These are phyloP conservation scores for Aurelia coerulea DNA, from an alignment of 30 jellyfish, hydroid and myxozoan genomes.

Conservation along the genomic window DNA sequence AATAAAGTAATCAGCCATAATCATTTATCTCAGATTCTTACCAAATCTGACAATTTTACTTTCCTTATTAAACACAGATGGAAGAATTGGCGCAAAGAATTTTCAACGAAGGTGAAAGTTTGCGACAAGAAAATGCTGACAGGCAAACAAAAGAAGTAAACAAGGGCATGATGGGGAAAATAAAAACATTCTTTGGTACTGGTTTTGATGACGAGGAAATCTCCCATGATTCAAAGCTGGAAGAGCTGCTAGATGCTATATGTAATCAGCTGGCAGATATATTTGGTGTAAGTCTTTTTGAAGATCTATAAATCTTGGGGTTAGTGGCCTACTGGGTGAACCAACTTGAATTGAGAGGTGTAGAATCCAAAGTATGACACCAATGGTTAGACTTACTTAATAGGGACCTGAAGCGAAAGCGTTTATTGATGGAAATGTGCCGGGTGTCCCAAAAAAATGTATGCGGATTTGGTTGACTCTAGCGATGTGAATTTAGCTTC, in stretches of 20 bases:
- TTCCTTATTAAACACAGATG: slow-evolving; percentile 15
- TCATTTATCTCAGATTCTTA: not conserved
- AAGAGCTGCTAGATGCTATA: slow-evolving; percentile 22
- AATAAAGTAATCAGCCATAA: too few species aligned
- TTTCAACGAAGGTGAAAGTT: slow-evolving; percentile 16
- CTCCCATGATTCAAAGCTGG: slow-evolving; percentile 47
- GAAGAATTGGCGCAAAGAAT: slow-evolving; percentile 41
- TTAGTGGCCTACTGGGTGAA: too few species aligned
- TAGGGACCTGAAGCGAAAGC: too few species aligned
- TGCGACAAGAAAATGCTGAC: slow-evolving; percentile 7
- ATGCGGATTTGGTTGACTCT: too few species aligned
- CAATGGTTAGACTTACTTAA: too few species aligned
- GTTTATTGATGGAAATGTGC: too few species aligned
- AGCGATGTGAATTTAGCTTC: too few species aligned
- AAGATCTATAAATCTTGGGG: too few species aligned
- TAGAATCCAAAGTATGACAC: too few species aligned
- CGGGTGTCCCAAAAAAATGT: too few species aligned
- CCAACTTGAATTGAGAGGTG: too few species aligned
- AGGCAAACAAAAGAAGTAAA: not conserved
- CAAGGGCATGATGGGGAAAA: slow-evolving; percentile 25
- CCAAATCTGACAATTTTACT: too few species aligned
- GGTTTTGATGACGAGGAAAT: slow-evolving; percentile 25
- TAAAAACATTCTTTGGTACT: slow-evolving; percentile 34
- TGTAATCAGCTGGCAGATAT: slow-evolving; percentile 51
- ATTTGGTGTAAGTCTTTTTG: slow-evolving; percentile 31